Evolutionary conservation across 2,888 invertebrate species (phyloP).

Genomic region (Epinotia nisella): DNA sequence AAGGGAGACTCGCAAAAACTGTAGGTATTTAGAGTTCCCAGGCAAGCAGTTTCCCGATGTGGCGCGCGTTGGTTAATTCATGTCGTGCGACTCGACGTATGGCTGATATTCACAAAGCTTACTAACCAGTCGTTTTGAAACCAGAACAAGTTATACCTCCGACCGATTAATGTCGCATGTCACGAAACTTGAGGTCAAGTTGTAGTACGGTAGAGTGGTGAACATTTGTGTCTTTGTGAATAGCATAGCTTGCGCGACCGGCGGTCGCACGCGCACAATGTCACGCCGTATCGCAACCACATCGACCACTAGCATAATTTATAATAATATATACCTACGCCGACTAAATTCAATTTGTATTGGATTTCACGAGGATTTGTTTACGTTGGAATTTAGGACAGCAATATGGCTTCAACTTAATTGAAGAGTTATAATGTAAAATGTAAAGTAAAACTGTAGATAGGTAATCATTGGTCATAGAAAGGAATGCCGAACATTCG

Average conservation of each 20-base stretch:
- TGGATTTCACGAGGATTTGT: conserved; percentile 14
- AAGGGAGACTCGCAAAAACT: conserved; percentile 6
- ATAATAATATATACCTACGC: conserved; percentile 17
- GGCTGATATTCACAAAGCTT: background rate
- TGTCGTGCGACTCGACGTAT: conserved; percentile 46
- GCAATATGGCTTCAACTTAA: background rate
- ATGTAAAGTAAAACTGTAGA: background rate
- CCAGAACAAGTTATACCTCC: background rate
- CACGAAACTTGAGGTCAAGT: background rate
- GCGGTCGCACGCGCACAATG: conserved; percentile 56
- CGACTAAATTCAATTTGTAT: conserved; percentile 17
- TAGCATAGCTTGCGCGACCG: conserved; percentile 47
- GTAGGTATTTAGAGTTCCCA: conserved; percentile 23
- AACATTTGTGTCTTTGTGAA: background rate
- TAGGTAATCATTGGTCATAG: background rate
- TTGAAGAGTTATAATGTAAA: background rate
- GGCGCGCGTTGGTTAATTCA: conserved; percentile 30
- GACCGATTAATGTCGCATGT: too few relatives aligned
- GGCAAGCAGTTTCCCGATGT: conserved; percentile 11
- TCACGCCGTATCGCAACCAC: conserved; percentile 45
- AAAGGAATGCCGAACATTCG: conserved; percentile 8
- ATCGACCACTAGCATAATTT: conserved; percentile 21
- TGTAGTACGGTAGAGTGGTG: background rate
- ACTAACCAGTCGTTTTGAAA: background rate
- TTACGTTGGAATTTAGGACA: background rate